phyloP scores from a whole-genome alignment of 1,140 invertebrate genomes.

The Zaprionus davidi region DNA sequence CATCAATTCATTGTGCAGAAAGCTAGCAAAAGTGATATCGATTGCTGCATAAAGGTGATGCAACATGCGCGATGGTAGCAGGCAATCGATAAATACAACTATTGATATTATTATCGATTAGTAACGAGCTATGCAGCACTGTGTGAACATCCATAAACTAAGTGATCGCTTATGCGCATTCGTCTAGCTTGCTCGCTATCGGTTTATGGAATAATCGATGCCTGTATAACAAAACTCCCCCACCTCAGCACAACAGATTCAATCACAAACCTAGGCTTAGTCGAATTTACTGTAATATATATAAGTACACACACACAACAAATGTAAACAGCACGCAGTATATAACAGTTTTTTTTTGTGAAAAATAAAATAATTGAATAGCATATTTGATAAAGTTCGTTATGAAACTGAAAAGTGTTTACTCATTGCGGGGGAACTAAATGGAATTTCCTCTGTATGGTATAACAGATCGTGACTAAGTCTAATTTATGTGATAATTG shows the following conservation, averaged over 20 bases:
- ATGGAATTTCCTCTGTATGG: not conserved
- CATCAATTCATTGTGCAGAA: too few relatives aligned
- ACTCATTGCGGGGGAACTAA: not conserved
- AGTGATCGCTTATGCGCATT: too few relatives aligned
- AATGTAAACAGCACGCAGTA: constrained; percentile 54
- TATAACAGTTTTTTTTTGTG: constrained; percentile 57
- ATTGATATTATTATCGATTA: not conserved
- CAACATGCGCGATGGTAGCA: too few relatives aligned
- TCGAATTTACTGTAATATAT: constrained; percentile 72
- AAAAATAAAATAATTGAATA: constrained; percentile 60
- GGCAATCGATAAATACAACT: not conserved
- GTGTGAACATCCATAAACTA: too few relatives aligned
- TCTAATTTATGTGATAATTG: too few relatives aligned
- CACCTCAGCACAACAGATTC: not conserved
- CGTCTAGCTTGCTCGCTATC: not conserved
- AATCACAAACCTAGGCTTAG: constrained; percentile 64
- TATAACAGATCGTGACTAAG: not conserved
- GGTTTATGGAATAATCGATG: constrained; percentile 27
- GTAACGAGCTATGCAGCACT: too few relatives aligned
- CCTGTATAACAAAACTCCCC: constrained; percentile 14
- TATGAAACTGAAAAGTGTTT: constrained; percentile 16
- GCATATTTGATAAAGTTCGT: constrained; percentile 40
- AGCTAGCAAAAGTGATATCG: too few relatives aligned
- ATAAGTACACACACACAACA: constrained; percentile 12
- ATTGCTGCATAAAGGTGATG: too few relatives aligned